A percentile compares a stretch with the other conserved stretches of the same genome.
Evolutionary conservation across 1,140 invertebrate genomes (phyloP).

Genomic region (Ceratosolen solmsi): DNA sequence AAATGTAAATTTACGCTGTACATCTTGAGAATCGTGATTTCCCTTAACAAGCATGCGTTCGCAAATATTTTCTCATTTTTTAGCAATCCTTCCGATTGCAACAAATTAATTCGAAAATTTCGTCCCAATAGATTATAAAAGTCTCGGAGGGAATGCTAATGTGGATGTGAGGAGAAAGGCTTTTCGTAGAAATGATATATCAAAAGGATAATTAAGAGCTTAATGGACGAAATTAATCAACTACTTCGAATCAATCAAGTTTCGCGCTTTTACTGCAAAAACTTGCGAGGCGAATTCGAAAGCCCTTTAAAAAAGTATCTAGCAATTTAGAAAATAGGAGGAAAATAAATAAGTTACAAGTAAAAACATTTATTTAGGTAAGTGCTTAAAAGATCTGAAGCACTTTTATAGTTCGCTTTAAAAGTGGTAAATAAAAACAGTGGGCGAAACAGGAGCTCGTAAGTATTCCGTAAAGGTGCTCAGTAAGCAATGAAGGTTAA

Average conservation of each 20-base stretch:
- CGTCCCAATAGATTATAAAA: too few relatives aligned
- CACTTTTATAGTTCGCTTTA: constrained; percentile 6
- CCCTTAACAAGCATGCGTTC: not conserved
- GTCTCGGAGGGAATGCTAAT: not conserved
- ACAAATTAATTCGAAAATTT: not conserved
- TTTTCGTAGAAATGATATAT: too few relatives aligned
- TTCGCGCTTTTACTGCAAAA: not conserved
- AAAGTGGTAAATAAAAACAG: constrained; percentile 16
- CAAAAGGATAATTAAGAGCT: too few relatives aligned
- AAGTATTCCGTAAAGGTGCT: not conserved
- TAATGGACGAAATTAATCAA: too few relatives aligned
- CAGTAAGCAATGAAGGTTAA: not conserved
- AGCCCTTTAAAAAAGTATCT: not conserved
- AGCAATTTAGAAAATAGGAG: not conserved
- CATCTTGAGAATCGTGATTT: not conserved
- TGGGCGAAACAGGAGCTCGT: not conserved
- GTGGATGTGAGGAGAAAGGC: too few relatives aligned
- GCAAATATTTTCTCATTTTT: not conserved
- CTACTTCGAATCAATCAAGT: too few relatives aligned
- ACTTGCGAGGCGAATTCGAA: not conserved
- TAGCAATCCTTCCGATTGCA: not conserved
- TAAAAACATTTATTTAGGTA: constrained; percentile 10
- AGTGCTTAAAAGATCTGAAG: constrained; percentile 6
- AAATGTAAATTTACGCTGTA: constrained; percentile 2
- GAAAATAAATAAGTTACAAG: not conserved